Percentiles rank a stretch among this genome's conserved stretches.
Evolutionary conservation across 2,113 vertebrate species (phyloP).

Genomic region (Polypterus bichir): DNA sequence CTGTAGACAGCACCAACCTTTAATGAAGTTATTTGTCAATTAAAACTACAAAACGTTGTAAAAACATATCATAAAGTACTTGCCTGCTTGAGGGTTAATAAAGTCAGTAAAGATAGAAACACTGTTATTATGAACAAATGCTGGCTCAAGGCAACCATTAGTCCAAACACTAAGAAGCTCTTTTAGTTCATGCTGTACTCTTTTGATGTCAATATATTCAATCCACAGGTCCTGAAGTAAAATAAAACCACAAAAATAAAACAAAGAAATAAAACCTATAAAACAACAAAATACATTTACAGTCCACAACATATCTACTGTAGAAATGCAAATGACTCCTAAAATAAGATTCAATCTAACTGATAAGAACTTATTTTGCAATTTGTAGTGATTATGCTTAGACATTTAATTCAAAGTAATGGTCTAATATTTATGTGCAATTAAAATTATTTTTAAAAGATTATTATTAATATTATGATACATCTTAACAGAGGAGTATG

Average conservation of each 20-base stretch:
- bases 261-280: not conserved
- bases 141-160: slow-evolving; percentile 62
- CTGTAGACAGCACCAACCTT: too few relatives aligned
- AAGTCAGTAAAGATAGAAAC: slow-evolving; percentile 52
- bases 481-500: too few relatives aligned
- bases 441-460: too few relatives aligned
- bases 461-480: too few relatives aligned
- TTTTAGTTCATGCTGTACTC: slow-evolving; percentile 64
- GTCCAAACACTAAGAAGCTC: slow-evolving; percentile 68
- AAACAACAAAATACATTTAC: not conserved
- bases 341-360: too few relatives aligned
- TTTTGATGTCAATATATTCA: slow-evolving; percentile 79
- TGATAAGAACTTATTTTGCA: too few relatives aligned
- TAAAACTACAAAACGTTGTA: too few relatives aligned
- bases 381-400: too few relatives aligned
- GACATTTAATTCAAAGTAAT: too few relatives aligned
- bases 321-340: too few relatives aligned
- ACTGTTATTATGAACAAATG: slow-evolving; percentile 34
- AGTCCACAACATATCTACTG: not conserved
- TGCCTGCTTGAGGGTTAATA: slow-evolving; percentile 63
- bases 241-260: slow-evolving; percentile 3
- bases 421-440: too few relatives aligned
- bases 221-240: slow-evolving; percentile 74
- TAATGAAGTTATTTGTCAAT: too few relatives aligned
- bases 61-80: not conserved